A percentile compares a stretch with the other conserved stretches of the same genome.
Conservation (phyloP, 2,797 vertebrate species). For the Myiothlypis chrysogaster region DNA sequence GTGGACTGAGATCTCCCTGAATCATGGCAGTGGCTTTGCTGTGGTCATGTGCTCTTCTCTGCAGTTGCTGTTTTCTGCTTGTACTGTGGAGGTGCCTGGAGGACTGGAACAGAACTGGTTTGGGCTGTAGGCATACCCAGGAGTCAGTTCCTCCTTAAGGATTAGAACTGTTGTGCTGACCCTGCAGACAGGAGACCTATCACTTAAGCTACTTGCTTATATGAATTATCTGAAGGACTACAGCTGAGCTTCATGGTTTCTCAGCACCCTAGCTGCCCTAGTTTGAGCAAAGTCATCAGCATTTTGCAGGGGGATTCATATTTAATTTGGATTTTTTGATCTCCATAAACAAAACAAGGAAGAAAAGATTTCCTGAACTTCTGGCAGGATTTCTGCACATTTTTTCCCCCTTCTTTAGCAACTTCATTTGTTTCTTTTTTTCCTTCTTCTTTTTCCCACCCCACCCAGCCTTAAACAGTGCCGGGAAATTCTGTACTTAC, state of each 20-base stretch:
- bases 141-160: background rate
- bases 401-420: background rate
- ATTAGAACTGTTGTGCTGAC: background rate
- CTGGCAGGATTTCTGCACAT: background rate
- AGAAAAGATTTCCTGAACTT: background rate
- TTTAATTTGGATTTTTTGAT: background rate
- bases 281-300: background rate
- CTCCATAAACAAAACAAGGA: background rate
- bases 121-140: background rate
- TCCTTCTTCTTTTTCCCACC: background rate
- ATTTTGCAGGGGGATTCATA: background rate
- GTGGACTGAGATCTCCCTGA: background rate
- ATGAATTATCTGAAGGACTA: background rate
- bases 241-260: background rate
- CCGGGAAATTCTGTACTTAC: slow-evolving; percentile 48
- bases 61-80: background rate
- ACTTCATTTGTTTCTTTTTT: background rate
- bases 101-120: background rate
- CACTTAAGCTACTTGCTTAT: background rate
- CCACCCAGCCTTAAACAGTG: slow-evolving; percentile 3
- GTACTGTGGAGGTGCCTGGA: background rate
- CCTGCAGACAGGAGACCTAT: background rate
- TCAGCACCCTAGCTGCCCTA: background rate
- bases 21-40: background rate
- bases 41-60: background rate